Evolutionary conservation across 2,113 vertebrate genomes (phyloP).

Genomic region (Zeus faber): DNA sequence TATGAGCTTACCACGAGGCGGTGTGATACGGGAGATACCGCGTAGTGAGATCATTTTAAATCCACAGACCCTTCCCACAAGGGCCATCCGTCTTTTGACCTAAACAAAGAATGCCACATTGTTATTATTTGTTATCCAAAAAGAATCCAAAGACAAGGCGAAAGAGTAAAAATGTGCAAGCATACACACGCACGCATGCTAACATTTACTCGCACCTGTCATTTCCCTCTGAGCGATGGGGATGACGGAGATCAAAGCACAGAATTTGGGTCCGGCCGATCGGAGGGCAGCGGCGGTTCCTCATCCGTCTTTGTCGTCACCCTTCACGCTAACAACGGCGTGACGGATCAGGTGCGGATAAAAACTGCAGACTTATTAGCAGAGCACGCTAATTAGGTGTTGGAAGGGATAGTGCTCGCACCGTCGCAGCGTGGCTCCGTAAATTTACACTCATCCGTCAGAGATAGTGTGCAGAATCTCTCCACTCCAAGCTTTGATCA

Average conservation of each 20-base stretch:
- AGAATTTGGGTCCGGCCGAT: slow-evolving; percentile 56
- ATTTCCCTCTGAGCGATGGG: slow-evolving; percentile 47
- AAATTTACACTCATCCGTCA: no score
- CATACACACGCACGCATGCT: slow-evolving; percentile 5
- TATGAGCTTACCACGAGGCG: slow-evolving; percentile 30
- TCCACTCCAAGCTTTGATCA: no score
- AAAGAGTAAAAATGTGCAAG: background rate
- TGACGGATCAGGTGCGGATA: slow-evolving; percentile 62
- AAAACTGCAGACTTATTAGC: slow-evolving; percentile 13
- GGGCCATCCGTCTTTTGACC: no score
- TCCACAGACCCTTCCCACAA: no score
- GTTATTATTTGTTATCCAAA: background rate
- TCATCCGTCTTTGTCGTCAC: slow-evolving; percentile 49
- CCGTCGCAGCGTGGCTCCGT: no score
- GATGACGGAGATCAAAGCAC: slow-evolving; percentile 61
- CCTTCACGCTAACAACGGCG: slow-evolving; percentile 38
- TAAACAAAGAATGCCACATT: no score
- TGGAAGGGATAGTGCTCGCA: slow-evolving; percentile 22
- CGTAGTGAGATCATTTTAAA: slow-evolving; percentile 55
- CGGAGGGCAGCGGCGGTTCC: slow-evolving; percentile 45
- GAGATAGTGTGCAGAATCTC: no score
- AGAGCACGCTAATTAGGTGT: slow-evolving; percentile 50
- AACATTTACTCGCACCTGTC: slow-evolving; percentile 28
- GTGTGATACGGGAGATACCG: slow-evolving; percentile 48
- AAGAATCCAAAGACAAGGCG: background rate